Conservation (phyloP, 2,888 invertebrate species). For the Octonoba sinensis region DNA sequence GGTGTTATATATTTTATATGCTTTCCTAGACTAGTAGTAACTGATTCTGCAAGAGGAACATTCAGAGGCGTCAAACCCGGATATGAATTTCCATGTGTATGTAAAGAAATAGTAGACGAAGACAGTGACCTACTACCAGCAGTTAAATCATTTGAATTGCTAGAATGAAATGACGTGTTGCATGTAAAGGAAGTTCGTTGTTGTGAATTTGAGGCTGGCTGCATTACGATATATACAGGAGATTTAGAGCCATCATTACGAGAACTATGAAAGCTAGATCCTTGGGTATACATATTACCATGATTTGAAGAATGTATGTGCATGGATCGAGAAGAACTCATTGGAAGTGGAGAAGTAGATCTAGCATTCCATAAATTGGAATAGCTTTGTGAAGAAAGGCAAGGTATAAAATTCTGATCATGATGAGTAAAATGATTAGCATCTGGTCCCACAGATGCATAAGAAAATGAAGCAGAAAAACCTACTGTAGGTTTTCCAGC, state of each 20-base stretch:
- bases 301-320: slow-evolving; percentile 13
- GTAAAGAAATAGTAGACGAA: slow-evolving; percentile 12
- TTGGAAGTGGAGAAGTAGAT: slow-evolving; percentile 56
- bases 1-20: slow-evolving; percentile 41
- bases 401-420: slow-evolving; percentile 33
- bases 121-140: slow-evolving; percentile 2
- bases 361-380: slow-evolving; percentile 46
- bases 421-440: slow-evolving; percentile 21
- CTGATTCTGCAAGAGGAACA: slow-evolving; percentile 13
- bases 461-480: slow-evolving; percentile 53
- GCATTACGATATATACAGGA: slow-evolving; percentile 45
- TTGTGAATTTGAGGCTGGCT: slow-evolving; percentile 18
- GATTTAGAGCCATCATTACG: slow-evolving; percentile 47
- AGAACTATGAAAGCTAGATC: slow-evolving; percentile 36
- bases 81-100: slow-evolving; percentile 12
- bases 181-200: slow-evolving; percentile 1
- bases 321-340: slow-evolving; percentile 29
- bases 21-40: slow-evolving; percentile 7
- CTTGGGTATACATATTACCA: slow-evolving; percentile 11
- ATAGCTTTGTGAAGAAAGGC: slow-evolving; percentile 37
- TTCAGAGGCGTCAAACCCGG: slow-evolving; percentile 1
- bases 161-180: slow-evolving; percentile 9
- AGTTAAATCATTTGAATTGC: background rate
- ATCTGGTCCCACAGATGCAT: slow-evolving; percentile 41
- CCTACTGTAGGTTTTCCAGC: slow-evolving; percentile 56